Evolutionary conservation across 92 coral and sea anemone species (phyloP).

Genomic region (Bergia sp.): DNA sequence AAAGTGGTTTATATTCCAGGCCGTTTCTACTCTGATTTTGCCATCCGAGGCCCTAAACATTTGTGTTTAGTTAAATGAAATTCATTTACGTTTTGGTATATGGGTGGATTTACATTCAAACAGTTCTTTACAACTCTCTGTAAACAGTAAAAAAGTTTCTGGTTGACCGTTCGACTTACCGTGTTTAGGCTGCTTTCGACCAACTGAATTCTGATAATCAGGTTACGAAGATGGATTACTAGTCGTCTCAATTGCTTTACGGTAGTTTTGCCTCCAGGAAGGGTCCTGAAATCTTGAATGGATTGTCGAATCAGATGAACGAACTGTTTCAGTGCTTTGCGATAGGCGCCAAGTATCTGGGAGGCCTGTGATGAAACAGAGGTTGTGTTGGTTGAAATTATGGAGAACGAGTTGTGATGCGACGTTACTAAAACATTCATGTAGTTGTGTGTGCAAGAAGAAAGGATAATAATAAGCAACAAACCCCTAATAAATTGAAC

Average conservation of each 20-base stretch:
- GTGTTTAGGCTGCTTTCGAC: slow-evolving; percentile 10
- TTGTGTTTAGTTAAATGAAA: background rate
- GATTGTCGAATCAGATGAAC: background rate
- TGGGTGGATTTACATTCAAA: background rate
- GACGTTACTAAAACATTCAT: background rate
- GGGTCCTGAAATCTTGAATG: slow-evolving; percentile 14
- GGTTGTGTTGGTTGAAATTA: background rate
- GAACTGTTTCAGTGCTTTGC: slow-evolving; percentile 12
- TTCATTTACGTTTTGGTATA: background rate
- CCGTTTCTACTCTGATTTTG: background rate
- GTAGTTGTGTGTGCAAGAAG: background rate
- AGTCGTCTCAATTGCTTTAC: background rate
- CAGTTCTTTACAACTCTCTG: background rate
- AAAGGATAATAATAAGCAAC: background rate
- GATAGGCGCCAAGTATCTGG: background rate
- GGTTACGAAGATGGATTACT: slow-evolving; percentile 2
- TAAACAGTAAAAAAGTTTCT: background rate
- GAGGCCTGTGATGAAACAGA: slow-evolving; percentile 6
- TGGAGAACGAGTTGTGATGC: background rate
- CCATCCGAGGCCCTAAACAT: background rate
- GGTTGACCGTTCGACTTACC: background rate
- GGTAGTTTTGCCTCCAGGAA: slow-evolving; percentile 11
- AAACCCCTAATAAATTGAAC: background rate
- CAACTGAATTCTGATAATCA: slow-evolving; percentile 3
- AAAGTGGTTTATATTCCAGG: too few relatives aligned